Percentiles rank a stretch among this genome's conserved stretches.
These are phyloP conservation scores for Dendrocincla fuliginosa DNA, from an alignment of 2,797 vertebrate genomes.

Conservation along the genomic window DNA sequence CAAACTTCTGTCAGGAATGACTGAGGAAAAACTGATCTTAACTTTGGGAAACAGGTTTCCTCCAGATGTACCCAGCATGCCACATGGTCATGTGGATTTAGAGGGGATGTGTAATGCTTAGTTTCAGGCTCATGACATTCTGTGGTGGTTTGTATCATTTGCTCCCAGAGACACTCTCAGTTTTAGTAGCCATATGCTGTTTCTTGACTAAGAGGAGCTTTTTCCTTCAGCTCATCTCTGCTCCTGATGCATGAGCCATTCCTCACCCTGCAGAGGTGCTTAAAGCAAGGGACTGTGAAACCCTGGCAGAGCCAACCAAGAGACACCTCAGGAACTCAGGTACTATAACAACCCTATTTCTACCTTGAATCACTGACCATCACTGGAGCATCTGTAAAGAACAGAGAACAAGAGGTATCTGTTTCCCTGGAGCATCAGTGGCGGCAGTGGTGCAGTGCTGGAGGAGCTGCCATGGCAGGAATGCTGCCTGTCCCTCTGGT, in stretches of 20 bases:
- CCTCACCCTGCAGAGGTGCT: background rate
- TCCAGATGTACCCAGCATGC: background rate
- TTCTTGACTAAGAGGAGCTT: background rate
- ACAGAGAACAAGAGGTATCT: background rate
- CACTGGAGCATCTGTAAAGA: background rate
- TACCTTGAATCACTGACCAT: background rate
- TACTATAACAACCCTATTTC: background rate
- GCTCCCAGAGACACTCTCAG: background rate
- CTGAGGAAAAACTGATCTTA: background rate
- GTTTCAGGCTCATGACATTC: background rate
- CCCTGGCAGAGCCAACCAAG: background rate
- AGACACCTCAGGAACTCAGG: background rate
- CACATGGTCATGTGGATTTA: background rate
- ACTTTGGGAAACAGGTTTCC: background rate
- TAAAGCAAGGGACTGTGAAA: background rate
- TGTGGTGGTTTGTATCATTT: background rate
- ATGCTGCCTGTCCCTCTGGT: background rate
- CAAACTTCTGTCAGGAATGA: background rate
- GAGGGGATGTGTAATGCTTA: background rate
- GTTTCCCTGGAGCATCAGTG: background rate
- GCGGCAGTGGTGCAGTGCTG: background rate
- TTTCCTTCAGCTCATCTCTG: background rate
- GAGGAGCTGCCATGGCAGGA: background rate
- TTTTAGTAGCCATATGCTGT: background rate
- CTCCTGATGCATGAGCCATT: background rate